These are phyloP conservation scores for Achatina immaculata DNA, from an alignment of 1,140 invertebrate species.

Conservation along the genomic window DNA sequence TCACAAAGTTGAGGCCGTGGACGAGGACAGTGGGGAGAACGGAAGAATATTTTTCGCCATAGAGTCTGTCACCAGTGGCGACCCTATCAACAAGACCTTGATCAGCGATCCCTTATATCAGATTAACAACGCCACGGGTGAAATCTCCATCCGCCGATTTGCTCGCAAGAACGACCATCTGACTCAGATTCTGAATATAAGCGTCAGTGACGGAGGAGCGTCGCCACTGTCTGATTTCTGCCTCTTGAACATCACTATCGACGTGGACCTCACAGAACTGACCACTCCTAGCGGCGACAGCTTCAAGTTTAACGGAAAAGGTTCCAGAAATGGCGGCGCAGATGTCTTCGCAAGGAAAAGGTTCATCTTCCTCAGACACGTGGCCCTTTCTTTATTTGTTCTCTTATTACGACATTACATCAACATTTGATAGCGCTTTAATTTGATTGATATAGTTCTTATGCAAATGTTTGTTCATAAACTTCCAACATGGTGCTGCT, in stretches of 20 bases:
- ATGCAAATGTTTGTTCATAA: neutral
- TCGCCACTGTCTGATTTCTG: neutral
- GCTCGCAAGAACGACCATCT: neutral
- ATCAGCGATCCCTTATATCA: neutral
- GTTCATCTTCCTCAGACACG: neutral
- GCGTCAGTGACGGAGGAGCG: neutral
- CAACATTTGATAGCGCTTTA: neutral
- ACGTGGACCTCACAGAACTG: neutral
- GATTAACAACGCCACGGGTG: neutral
- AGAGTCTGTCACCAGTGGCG: neutral
- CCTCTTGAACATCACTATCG: constrained; percentile 3
- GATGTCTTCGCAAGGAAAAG: neutral
- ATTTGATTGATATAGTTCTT: neutral
- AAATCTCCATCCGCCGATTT: neutral
- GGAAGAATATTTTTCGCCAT: neutral
- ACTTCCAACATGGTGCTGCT: neutral
- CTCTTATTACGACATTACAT: neutral
- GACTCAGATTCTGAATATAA: constrained; percentile 9
- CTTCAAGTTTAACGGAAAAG: neutral
- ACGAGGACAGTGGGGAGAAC: constrained; percentile 25
- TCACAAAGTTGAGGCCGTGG: neutral
- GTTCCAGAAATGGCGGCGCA: neutral
- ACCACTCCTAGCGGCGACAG: neutral
- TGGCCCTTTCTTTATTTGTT: neutral
- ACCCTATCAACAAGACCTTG: neutral